Evolutionary conservation across 1,140 invertebrate species (phyloP), one percentile per base, ranked within the genome.

Genomic region (Drosophila triauraria): DNA sequence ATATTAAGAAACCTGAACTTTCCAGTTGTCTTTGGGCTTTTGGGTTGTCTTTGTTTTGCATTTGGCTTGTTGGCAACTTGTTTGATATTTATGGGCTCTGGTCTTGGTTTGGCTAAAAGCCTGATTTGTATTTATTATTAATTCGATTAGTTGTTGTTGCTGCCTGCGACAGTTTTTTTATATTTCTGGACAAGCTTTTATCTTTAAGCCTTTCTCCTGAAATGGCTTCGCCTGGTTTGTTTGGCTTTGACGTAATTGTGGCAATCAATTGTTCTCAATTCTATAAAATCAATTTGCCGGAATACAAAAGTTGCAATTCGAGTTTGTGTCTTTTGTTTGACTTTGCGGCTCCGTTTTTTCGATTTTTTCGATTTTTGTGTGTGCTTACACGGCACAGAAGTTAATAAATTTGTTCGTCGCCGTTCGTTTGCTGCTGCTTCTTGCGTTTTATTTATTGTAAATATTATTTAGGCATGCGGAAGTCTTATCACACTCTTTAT

Each of bases 11-110:
- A 78, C 83, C 86, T 85, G 75, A 88, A 88, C 85, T 90, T 84
- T 90, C 78, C 85, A 84, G 85, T 71, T 71, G 63, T 67, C 51
- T 76, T 70, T 62, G 57, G 61, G 40, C 46, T 58, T 56, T 57
- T 58, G 54, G 69, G 51, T 56, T 74, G 40, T 56, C 63, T 77
- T 60, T 77, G 56, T 76, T 78, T 79, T 56, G 51, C 65, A 78
- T 63, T 78, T 40, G 53, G 53, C 53, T 54, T 51, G 56, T 30
- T 58, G 59, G 43, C 76, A 91, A 88, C 85, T 85, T 74, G 85
- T 88, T 88, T 80, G 67, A 82, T 85, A 90, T 91, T 88, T 90
- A 88, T 81, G 81, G 85, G 50, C 84, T 72, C 81, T 78, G 87
- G 75, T 90, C 79, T 74, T 57, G 63, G 62, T 60, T 56, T 84